Percentiles rank a stretch among this genome's conserved stretches.
Conservation (phyloP, 2,797 vertebrate genomes). For the Bufotes viridis region DNA sequence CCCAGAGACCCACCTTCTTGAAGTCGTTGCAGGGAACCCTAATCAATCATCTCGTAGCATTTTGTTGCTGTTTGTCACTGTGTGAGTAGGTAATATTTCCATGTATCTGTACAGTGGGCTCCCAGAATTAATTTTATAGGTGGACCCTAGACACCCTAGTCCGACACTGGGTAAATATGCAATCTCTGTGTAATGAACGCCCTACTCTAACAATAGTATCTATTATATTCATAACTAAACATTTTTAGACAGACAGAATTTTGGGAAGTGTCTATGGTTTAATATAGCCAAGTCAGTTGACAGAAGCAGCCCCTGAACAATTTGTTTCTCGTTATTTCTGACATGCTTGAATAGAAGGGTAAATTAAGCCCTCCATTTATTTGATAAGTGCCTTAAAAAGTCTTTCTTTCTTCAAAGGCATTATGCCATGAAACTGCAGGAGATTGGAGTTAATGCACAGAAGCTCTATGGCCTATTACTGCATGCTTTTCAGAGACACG, state of each 20-base stretch:
- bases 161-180: not conserved
- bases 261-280: not conserved
- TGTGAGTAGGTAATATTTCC: too few species aligned
- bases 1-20: too few species aligned
- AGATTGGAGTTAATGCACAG: constrained; percentile 64
- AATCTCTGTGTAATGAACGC: not conserved
- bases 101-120: too few species aligned
- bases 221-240: not conserved
- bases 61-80: too few species aligned
- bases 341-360: constrained; percentile 47
- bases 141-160: too few species aligned
- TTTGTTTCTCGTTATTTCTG: constrained; percentile 31
- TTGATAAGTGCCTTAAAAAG: constrained; percentile 67
- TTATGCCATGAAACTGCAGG: constrained; percentile 59
- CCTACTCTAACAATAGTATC: not conserved
- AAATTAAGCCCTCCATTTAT: constrained; percentile 43
- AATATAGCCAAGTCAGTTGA: not conserved
- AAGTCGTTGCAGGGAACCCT: too few species aligned
- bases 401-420: constrained; percentile 63
- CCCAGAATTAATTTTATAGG: too few species aligned
- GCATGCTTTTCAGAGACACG: constrained; percentile 63
- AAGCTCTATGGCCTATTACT: constrained; percentile 63
- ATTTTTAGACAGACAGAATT: not conserved
- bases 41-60: too few species aligned
- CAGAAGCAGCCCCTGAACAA: not conserved